Conservation (phyloP, 2,797 vertebrate genomes). For the Carduelis carduelis region DNA sequence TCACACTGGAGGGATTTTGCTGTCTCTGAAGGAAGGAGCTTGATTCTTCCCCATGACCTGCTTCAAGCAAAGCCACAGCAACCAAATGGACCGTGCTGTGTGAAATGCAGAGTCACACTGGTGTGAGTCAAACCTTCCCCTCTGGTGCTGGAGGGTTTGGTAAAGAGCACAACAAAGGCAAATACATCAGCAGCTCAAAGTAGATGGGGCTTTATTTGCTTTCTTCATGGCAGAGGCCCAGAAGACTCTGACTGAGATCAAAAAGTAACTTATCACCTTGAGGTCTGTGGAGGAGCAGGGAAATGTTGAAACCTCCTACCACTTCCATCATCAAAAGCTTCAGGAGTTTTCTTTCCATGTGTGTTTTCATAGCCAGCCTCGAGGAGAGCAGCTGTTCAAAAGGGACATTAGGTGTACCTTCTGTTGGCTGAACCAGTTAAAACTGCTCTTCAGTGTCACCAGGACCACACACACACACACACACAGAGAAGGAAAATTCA, state of each 20-base stretch:
- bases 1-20: not conserved
- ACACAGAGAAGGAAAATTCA: not conserved
- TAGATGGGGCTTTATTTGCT: not conserved
- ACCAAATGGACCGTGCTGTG: not conserved
- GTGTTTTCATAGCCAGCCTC: not conserved
- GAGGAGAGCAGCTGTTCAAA: not conserved
- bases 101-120: not conserved
- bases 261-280: not conserved
- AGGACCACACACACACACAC: not conserved
- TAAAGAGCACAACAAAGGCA: not conserved
- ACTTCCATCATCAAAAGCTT: not conserved
- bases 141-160: not conserved
- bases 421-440: not conserved
- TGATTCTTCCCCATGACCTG: conserved; percentile 2
- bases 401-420: not conserved
- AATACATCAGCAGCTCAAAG: not conserved
- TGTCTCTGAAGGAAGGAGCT: not conserved
- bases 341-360: not conserved
- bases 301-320: not conserved
- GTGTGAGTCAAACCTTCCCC: not conserved
- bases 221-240: not conserved
- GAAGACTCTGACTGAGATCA: not conserved
- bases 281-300: not conserved
- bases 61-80: conserved; percentile 1
- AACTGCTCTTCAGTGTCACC: not conserved